Evolutionary conservation across 1,140 invertebrate species (phyloP).

Genomic region (Periplaneta americana): DNA sequence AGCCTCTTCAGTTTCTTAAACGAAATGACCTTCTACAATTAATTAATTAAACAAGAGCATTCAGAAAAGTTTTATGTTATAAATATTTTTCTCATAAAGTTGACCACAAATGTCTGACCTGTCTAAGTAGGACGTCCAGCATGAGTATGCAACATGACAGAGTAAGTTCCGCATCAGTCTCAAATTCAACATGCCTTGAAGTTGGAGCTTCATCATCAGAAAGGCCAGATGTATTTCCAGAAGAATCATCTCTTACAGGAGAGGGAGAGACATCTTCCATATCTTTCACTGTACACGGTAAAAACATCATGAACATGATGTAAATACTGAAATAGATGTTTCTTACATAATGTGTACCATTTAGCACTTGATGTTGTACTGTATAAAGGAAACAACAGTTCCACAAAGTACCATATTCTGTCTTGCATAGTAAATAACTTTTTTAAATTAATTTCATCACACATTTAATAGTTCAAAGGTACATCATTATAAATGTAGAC

Average conservation of each 20-base stretch:
- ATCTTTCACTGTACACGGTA: not conserved
- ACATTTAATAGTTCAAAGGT: too few relatives aligned
- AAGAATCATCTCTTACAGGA: constrained; percentile 60
- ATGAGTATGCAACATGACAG: constrained; percentile 93
- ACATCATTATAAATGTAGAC: too few relatives aligned
- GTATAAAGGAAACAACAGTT: too few relatives aligned
- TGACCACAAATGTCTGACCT: constrained; percentile 48
- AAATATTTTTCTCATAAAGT: not conserved
- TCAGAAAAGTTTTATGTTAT: not conserved
- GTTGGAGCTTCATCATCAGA: constrained; percentile 63
- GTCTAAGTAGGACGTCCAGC: constrained; percentile 92
- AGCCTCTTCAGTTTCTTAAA: too few relatives aligned
- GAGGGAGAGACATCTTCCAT: constrained; percentile 28
- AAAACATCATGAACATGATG: not conserved
- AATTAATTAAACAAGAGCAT: too few relatives aligned
- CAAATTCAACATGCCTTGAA: constrained; percentile 52
- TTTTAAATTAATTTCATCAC: too few relatives aligned
- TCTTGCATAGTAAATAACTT: too few relatives aligned
- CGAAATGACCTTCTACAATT: too few relatives aligned
- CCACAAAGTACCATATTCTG: too few relatives aligned
- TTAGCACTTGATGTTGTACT: too few relatives aligned
- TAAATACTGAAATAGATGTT: too few relatives aligned
- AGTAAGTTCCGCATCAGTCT: constrained; percentile 63
- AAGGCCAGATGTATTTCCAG: constrained; percentile 59
- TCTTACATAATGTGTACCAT: too few relatives aligned